phyloP scores from a whole-genome alignment of 1,140 invertebrate species.

The Thaumatotibia leucotreta region DNA sequence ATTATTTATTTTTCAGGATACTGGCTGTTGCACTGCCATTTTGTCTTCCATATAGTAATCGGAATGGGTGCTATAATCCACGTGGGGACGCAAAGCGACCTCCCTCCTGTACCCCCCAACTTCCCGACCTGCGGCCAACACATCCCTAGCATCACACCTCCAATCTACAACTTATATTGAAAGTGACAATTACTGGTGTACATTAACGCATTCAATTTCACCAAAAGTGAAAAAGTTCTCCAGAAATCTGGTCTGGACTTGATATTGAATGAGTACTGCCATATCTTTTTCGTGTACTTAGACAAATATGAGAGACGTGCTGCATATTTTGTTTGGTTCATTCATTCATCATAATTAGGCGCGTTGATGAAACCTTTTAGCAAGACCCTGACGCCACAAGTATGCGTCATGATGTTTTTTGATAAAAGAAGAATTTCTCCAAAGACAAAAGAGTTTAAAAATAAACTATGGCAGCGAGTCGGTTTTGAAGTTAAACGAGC shows the following conservation, averaged over 20 bases:
- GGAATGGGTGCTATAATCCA: slow-evolving; percentile 87
- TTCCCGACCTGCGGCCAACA: slow-evolving; percentile 86
- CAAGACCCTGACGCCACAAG: neutral
- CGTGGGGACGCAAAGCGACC: slow-evolving; percentile 82
- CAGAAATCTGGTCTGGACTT: neutral
- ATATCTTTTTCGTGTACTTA: slow-evolving; percentile 57
- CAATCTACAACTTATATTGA: slow-evolving; percentile 41
- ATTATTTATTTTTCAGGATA: slow-evolving; percentile 78
- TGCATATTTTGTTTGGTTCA: slow-evolving; percentile 13
- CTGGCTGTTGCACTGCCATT: slow-evolving; percentile 89
- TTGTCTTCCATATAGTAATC: slow-evolving; percentile 86
- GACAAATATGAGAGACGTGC: slow-evolving; percentile 50
- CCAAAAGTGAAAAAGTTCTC: neutral
- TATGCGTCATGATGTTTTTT: neutral
- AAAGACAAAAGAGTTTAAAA: neutral
- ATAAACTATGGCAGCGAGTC: neutral
- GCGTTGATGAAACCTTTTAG: neutral
- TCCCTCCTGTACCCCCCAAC: slow-evolving; percentile 83
- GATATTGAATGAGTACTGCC: slow-evolving; percentile 48
- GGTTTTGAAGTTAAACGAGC: neutral
- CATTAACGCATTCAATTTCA: neutral
- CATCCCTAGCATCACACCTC: slow-evolving; percentile 79
- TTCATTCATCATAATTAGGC: too few species aligned
- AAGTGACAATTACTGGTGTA: slow-evolving; percentile 4
- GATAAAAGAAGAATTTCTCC: neutral